Conservation (phyloP, 1,140 invertebrate genomes). For the Parapsyche elsis region DNA sequence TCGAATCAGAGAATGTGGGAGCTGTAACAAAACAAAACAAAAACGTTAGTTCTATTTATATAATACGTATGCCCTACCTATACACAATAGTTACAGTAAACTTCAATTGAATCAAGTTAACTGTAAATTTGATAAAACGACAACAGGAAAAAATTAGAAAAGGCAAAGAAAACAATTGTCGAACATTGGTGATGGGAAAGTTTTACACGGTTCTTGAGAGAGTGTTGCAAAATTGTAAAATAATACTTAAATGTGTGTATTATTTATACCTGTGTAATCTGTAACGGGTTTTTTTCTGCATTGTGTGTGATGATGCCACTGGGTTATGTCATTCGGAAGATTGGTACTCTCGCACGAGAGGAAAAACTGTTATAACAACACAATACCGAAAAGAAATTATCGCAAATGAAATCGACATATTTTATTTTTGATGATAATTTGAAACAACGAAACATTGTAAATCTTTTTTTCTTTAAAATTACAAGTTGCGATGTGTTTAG, state of each 20-base stretch:
- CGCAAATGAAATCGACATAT: no score
- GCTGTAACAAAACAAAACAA: constrained; percentile 53
- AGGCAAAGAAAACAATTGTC: not conserved
- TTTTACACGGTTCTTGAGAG: not conserved
- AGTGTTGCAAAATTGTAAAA: constrained; percentile 35
- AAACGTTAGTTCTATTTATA: constrained; percentile 33
- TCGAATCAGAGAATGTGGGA: constrained; percentile 49
- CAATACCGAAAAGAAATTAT: no score
- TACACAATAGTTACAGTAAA: no score
- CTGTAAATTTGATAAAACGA: constrained; percentile 7
- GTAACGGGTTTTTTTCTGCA: constrained; percentile 23
- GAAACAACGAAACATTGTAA: no score
- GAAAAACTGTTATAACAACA: no score
- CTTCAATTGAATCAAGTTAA: not conserved
- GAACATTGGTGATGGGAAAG: constrained; percentile 15
- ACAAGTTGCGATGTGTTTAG: no score
- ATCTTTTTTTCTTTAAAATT: no score
- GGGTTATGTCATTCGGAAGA: constrained; percentile 17
- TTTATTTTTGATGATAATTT: no score
- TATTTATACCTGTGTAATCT: not conserved
- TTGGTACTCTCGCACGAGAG: no score
- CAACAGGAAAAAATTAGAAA: not conserved
- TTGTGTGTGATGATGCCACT: constrained; percentile 41
- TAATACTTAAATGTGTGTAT: not conserved
- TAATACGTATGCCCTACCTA: not conserved